Evolutionary conservation across 2,113 vertebrate species (phyloP), one percentile per base, ranked within the genome.

Genomic region (Ictalurus furcatus): DNA sequence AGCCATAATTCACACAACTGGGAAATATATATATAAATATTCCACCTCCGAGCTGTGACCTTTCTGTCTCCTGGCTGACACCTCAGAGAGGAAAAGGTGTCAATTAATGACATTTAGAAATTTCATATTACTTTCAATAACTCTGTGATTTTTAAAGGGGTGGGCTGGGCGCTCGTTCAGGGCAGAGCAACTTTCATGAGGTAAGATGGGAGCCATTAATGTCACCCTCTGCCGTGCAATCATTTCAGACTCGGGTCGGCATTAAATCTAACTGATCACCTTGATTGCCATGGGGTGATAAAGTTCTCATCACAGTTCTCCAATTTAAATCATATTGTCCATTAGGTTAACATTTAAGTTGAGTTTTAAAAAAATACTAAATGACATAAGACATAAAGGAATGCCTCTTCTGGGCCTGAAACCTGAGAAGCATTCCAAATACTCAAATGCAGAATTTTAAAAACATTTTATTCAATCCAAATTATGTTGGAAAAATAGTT

Each of bases 41-140:
- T 88, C 94, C 93, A 92, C 92, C 93, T 93, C 90, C 91, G 91
- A 91, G 94, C 92, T 88, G 92, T 95, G 94, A 96, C 95, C 95
- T 96, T 96, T 95, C 94, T 94, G 93, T 95, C 94, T 95, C 93
- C 90, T 90, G 85, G 48, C 90, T 94, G 94, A 94, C 94, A 95
- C 95, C 93, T 94, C 85, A 87, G 85, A 92, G 93, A 93, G 93
- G 94, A 94, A 95, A 95, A 95, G 94, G 94, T 95, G 94, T 95
- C 95, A 95, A 95, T 95, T 96, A 96, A 95, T 95, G 95, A 95
- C 95, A 95, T 96, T 95, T 95, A 93, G 93, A 96, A 94, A 95
- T 96, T 95, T 94, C 91, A 94, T 94, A 94, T 95, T 94, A 94
- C 93, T 94, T 93, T 94, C 94, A 93, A 95, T 95, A 95, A 95